phyloP scores from a whole-genome alignment of 1,140 invertebrate species.

The Ctenoplectra terminalis region DNA sequence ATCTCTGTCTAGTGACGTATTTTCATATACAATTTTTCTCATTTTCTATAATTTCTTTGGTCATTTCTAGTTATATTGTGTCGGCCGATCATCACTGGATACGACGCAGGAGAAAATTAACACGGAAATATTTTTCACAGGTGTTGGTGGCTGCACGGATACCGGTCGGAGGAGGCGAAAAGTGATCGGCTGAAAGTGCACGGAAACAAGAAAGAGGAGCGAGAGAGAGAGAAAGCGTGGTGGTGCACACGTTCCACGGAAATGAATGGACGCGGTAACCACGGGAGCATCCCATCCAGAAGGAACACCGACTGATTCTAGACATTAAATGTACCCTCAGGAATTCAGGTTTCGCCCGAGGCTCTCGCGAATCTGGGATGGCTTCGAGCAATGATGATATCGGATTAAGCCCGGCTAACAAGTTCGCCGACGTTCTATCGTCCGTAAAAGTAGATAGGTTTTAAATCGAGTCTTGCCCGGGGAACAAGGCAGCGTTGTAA shows the following conservation, averaged over 20 bases:
- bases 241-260: conserved; percentile 30
- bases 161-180: not conserved
- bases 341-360: conserved; percentile 63
- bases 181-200: not conserved
- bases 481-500: conserved; percentile 36
- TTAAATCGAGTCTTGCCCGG: conserved; percentile 59
- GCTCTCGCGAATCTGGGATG: conserved; percentile 68
- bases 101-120: conserved; percentile 21
- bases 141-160: not conserved
- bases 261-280: conserved; percentile 64
- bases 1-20: not conserved
- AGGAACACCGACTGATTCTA: conserved; percentile 45
- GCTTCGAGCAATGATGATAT: conserved; percentile 63
- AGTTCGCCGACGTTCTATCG: conserved; percentile 47
- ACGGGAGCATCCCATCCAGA: conserved; percentile 38
- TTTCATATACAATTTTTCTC: not conserved
- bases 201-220: no score
- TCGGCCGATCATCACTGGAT: no score
- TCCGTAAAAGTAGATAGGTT: conserved; percentile 62
- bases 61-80: not conserved
- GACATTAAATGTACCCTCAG: conserved; percentile 63
- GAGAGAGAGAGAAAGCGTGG: not conserved
- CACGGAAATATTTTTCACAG: conserved; percentile 46
- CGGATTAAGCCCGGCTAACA: conserved; percentile 62
- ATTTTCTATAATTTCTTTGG: not conserved